A percentile compares a stretch with the other conserved stretches of the same genome.
phyloP scores from a whole-genome alignment of 64 coral and sea anemone genomes.

The Exaiptasia diaphana region DNA sequence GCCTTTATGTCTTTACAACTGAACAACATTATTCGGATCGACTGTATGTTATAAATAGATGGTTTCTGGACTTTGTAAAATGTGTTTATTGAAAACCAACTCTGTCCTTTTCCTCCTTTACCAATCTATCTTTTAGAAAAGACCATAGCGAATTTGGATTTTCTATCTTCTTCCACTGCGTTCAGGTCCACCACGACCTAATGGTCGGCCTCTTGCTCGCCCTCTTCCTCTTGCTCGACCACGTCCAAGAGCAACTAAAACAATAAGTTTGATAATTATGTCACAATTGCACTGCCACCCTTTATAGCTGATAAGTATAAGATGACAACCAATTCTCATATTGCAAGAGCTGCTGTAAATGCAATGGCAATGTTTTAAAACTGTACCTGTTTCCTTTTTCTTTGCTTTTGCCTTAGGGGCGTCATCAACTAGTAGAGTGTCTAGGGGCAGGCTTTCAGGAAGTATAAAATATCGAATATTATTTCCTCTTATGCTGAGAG shows the following conservation, averaged over 20 bases:
- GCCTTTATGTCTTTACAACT: too few species aligned
- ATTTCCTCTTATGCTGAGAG: constrained; percentile 89
- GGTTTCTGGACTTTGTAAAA: too few species aligned
- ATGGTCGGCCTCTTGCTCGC: not conserved
- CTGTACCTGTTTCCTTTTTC: constrained; percentile 94
- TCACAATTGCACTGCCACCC: not conserved
- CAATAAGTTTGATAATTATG: not conserved
- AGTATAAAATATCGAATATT: constrained; percentile 98
- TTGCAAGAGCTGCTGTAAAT: too few species aligned
- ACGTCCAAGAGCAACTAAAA: constrained; percentile 53
- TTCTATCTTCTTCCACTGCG: not conserved
- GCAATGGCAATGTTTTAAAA: too few species aligned
- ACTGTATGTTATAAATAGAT: too few species aligned
- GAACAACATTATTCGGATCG: too few species aligned
- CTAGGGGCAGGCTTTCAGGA: constrained; percentile 93
- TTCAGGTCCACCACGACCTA: not conserved
- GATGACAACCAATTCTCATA: too few species aligned
- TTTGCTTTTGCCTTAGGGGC: constrained; percentile 89
- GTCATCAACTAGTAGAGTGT: constrained; percentile 92
- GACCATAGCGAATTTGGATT: too few species aligned
- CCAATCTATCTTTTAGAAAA: too few species aligned
- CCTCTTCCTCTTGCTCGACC: constrained; percentile 67
- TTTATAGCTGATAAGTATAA: not conserved
- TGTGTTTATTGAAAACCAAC: too few species aligned
- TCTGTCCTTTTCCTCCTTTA: too few species aligned